Percentiles rank a stretch among this genome's conserved stretches.
Evolutionary conservation across 2,797 vertebrate species (phyloP).

Genomic region (Scleropages formosus): DNA sequence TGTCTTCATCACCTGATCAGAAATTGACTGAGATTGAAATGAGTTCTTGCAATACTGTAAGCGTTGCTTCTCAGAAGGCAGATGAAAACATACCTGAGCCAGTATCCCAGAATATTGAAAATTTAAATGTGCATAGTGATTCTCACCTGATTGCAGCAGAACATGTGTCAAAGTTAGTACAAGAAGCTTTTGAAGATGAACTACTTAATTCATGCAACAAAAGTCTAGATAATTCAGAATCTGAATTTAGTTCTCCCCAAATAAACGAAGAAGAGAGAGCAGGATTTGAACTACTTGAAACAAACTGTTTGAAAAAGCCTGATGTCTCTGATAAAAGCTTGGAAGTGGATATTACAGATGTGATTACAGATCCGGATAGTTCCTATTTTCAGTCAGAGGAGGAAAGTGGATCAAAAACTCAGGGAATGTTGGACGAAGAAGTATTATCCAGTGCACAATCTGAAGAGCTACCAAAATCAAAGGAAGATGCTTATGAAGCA

Average conservation of each 20-base stretch:
- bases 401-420: background rate
- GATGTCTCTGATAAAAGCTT: background rate
- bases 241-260: no score
- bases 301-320: no score
- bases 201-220: no score
- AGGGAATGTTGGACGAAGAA: background rate
- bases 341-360: conserved; percentile 6
- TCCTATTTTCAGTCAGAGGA: background rate
- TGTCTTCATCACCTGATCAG: no score
- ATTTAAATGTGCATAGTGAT: background rate
- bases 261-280: no score
- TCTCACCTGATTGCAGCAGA: background rate
- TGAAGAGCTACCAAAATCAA: conserved; percentile 15
- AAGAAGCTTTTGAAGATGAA: background rate
- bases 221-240: no score
- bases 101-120: no score
- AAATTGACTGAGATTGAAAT: no score
- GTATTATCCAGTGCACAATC: background rate
- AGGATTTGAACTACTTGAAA: no score
- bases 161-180: background rate
- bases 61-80: no score
- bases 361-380: background rate
- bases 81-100: no score
- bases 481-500: conserved; percentile 8
- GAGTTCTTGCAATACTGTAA: no score